Conservation (phyloP, 2,888 invertebrate species). For the Torymus aiolomorphi region DNA sequence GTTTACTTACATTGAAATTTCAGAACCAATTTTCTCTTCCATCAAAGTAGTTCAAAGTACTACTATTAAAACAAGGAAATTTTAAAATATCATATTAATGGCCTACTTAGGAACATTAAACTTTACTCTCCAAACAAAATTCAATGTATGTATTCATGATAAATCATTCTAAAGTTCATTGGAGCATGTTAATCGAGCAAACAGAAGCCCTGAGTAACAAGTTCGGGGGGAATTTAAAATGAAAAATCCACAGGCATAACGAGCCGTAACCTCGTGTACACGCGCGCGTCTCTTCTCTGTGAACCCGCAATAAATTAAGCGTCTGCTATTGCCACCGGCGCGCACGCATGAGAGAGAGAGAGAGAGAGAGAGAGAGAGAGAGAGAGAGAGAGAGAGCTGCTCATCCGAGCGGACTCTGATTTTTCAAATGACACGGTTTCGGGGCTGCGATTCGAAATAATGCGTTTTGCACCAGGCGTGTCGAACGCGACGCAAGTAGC, state of each 20-base stretch:
- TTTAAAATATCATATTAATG: too few species aligned
- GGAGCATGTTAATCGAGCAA: not conserved
- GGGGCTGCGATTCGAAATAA: slow-evolving; percentile 65
- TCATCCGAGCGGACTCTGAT: slow-evolving; percentile 15
- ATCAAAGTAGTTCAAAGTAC: too few species aligned
- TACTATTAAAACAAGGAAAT: too few species aligned
- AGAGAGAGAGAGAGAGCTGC: not conserved
- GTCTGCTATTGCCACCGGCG: too few species aligned
- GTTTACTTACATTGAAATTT: too few species aligned
- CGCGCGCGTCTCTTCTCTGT: too few species aligned
- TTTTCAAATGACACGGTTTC: slow-evolving; percentile 23
- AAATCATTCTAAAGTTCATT: slow-evolving; percentile 11
- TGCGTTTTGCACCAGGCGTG: slow-evolving; percentile 70
- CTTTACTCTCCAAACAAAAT: too few species aligned
- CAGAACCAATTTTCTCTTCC: too few species aligned
- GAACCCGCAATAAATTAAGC: slow-evolving; percentile 3
- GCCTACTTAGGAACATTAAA: too few species aligned
- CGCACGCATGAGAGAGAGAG: too few species aligned
- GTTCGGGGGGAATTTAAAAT: slow-evolving; percentile 5
- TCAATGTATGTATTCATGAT: slow-evolving; percentile 1
- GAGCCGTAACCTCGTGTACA: slow-evolving; percentile 17
- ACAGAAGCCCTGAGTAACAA: not conserved
- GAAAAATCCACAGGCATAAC: slow-evolving; percentile 9
- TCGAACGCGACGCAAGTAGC: slow-evolving; percentile 69
- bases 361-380: too few species aligned